phyloP scores from a whole-genome alignment of 2,888 invertebrate genomes.

The Lagria hirta region DNA sequence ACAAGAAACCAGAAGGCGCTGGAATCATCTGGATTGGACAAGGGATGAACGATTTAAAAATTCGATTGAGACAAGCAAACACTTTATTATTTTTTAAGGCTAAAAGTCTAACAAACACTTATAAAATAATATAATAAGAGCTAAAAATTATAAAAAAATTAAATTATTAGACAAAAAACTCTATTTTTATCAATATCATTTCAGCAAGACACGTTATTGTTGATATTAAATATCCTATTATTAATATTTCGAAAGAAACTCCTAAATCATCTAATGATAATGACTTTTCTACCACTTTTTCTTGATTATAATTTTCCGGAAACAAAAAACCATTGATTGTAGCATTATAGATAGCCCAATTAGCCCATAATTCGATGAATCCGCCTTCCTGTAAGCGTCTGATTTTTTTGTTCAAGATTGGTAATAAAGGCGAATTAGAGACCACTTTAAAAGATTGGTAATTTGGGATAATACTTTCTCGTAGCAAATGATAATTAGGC shows the following conservation, averaged over 20 bases:
- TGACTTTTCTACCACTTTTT: too few relatives aligned
- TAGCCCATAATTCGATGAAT: constrained; percentile 25
- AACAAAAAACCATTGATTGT: constrained; percentile 21
- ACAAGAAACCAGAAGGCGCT: too few relatives aligned
- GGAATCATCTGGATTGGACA: too few relatives aligned
- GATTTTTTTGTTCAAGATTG: constrained; percentile 20
- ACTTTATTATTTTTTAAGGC: too few relatives aligned
- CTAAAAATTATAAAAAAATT: too few relatives aligned
- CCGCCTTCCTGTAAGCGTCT: constrained; percentile 22
- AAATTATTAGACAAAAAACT: too few relatives aligned
- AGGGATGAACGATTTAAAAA: too few relatives aligned
- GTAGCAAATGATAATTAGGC: constrained; percentile 21
- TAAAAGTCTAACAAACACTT: too few relatives aligned
- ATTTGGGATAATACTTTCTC: constrained; percentile 26
- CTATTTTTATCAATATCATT: too few relatives aligned
- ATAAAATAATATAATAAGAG: too few relatives aligned
- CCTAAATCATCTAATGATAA: background rate
- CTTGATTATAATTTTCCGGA: constrained; percentile 10
- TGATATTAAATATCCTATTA: constrained; percentile 3
- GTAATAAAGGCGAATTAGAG: constrained; percentile 21
- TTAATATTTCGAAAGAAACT: constrained; percentile 2
- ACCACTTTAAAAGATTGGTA: constrained; percentile 24
- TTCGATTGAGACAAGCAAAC: too few relatives aligned
- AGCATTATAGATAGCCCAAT: constrained; percentile 17
- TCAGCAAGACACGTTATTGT: background rate